A percentile compares a stretch with the other conserved stretches of the same genome.
These are phyloP conservation scores for Eptesicus fuscus DNA, from an alignment of 2,113 vertebrate species.

Conservation along the genomic window DNA sequence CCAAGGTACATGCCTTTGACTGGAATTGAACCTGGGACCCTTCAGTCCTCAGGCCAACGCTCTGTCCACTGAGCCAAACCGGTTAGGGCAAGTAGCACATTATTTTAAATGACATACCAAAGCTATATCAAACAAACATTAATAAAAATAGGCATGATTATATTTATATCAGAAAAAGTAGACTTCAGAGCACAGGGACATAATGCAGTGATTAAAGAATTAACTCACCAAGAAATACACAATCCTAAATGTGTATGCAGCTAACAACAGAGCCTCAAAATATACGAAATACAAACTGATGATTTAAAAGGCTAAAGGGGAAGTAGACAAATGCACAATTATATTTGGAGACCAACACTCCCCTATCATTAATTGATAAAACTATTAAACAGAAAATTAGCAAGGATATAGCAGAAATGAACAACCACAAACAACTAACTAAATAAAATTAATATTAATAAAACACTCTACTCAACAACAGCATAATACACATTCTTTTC, in stretches of 20 bases:
- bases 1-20: too few relatives aligned
- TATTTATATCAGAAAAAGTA: not conserved
- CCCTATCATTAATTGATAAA: not conserved
- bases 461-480: not conserved
- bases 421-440: not conserved
- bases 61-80: too few relatives aligned
- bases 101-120: not conserved
- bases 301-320: not conserved
- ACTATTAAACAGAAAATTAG: not conserved
- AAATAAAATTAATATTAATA: not conserved
- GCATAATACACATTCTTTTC: not conserved
- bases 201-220: not conserved
- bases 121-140: not conserved
- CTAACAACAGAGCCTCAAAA: not conserved
- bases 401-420: not conserved
- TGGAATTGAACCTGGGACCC: too few relatives aligned
- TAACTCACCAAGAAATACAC: not conserved
- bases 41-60: too few relatives aligned
- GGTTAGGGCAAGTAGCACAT: not conserved
- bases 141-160: not conserved
- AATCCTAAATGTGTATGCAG: not conserved
- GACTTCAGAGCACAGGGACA: not conserved
- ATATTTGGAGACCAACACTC: not conserved
- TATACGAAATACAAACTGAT: not conserved
- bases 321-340: not conserved